Evolutionary conservation across 2,113 vertebrate genomes (phyloP).

Genomic region (Phycodurus eques): DNA sequence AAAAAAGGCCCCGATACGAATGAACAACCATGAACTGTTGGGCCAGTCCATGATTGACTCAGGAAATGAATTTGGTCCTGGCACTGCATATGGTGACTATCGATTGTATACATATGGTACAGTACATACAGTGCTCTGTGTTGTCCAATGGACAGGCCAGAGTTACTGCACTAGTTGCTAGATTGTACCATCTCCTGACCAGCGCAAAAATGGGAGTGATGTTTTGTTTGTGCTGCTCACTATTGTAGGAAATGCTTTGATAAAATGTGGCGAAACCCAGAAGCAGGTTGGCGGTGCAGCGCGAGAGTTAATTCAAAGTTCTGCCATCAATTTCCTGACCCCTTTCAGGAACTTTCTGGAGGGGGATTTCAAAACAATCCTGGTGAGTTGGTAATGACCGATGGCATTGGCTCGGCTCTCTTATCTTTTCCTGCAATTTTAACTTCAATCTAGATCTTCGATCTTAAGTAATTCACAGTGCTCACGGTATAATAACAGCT

Average conservation of each 20-base stretch:
- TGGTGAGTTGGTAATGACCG: constrained; percentile 77
- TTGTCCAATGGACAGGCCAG: neutral
- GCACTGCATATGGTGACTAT: constrained; percentile 91
- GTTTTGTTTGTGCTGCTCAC: constrained; percentile 22
- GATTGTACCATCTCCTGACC: neutral
- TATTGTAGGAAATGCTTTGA: constrained; percentile 89
- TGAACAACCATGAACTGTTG: constrained; percentile 93
- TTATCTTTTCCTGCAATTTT: neutral
- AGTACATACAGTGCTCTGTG: neutral
- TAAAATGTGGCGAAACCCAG: constrained; percentile 96
- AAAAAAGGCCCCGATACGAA: constrained; percentile 89
- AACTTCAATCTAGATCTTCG: neutral
- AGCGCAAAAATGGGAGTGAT: constrained; percentile 2
- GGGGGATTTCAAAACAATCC: constrained; percentile 97
- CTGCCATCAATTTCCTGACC: constrained; percentile 96
- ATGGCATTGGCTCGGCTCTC: neutral
- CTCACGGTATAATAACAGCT: neutral
- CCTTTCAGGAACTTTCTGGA: constrained; percentile 97
- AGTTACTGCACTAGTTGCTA: neutral
- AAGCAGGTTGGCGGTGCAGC: constrained; percentile 93
- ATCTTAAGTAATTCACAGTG: neutral
- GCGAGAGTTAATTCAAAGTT: constrained; percentile 90
- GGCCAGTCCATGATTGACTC: constrained; percentile 95
- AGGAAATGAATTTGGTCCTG: constrained; percentile 92
- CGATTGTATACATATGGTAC: neutral